Conservation (phyloP, 1,140 invertebrate genomes). For the Psilanteris sp. region DNA sequence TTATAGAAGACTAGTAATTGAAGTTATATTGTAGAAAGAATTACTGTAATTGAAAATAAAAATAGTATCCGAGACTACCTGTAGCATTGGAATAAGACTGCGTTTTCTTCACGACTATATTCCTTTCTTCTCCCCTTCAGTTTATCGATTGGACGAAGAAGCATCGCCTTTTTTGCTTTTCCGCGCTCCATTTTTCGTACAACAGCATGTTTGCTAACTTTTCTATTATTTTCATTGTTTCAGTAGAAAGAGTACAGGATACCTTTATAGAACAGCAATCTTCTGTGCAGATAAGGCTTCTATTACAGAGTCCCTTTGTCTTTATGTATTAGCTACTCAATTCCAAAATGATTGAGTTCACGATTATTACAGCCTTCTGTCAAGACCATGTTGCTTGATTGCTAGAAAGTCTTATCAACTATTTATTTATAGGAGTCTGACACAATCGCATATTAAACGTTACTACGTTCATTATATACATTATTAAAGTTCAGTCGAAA, state of each 20-base stretch:
- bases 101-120: slow-evolving; percentile 37
- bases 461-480: too few relatives aligned
- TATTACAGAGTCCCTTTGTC: slow-evolving; percentile 24
- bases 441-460: neutral
- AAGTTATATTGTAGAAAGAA: too few relatives aligned
- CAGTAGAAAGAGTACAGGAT: neutral
- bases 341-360: slow-evolving; percentile 40
- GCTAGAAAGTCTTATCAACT: slow-evolving; percentile 51
- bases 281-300: neutral
- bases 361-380: slow-evolving; percentile 19
- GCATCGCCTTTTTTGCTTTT: slow-evolving; percentile 46
- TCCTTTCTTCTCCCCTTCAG: slow-evolving; percentile 54
- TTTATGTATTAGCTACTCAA: slow-evolving; percentile 17
- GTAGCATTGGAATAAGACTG: slow-evolving; percentile 43
- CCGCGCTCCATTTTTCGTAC: slow-evolving; percentile 26
- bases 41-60: too few relatives aligned
- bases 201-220: too few relatives aligned
- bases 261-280: neutral
- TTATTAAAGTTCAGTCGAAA: neutral
- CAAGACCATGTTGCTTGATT: slow-evolving; percentile 37
- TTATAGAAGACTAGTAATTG: too few relatives aligned
- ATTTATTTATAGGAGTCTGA: slow-evolving; percentile 63
- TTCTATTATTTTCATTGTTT: too few relatives aligned
- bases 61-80: too few relatives aligned
- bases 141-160: slow-evolving; percentile 67